Evolutionary conservation across 2,113 vertebrate genomes (phyloP), one percentile per base, ranked within the genome.

Genomic region (Oryzias curvinotus): DNA sequence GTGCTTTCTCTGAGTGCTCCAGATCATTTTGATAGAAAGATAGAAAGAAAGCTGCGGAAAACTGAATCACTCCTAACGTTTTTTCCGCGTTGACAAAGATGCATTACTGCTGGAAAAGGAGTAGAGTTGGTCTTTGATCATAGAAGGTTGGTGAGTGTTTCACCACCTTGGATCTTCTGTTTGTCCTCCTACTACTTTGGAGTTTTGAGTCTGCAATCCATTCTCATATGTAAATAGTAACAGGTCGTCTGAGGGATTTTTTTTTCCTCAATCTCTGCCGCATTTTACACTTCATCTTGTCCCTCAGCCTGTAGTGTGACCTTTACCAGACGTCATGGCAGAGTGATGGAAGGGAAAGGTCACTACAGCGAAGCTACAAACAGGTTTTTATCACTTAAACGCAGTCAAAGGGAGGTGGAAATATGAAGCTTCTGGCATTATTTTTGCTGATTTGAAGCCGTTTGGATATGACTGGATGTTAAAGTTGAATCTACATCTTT

Each of bases 301-400:
- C 66, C 57, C 51, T 64, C 63, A 48, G 68, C 61, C 46, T n/a
- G 7, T 16, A 54, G 2, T 4, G 41, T 80, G 78, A 83, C 80
- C 80, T 83, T 78, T 78, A 70, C 43, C 52, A 65, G 60, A 64
- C 78, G 45, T 71, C 71, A 53, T 44, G 54, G 63, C 59, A 58
- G 51, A 70, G 63, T 74, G 65, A 83, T 64, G 75, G 64, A 81
- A 73, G 54, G 54, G 41, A 62, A 44, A 57, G 52, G 71, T 75
- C 63, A 25, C 45, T 10, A 49, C 55, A 17, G 62, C 58, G 30
- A 68, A 65, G 77, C 71, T 80, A 77, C 48, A 71, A 80, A 73
- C 43, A 49, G 44, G 52, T 65, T 62, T 36, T 77, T 68, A 80
- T 73, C 58, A 47, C 53, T 36, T 51, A 71, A 75, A 82, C 78